Conservation (phyloP, 1,140 invertebrate species). For the Danaus melanippus region DNA sequence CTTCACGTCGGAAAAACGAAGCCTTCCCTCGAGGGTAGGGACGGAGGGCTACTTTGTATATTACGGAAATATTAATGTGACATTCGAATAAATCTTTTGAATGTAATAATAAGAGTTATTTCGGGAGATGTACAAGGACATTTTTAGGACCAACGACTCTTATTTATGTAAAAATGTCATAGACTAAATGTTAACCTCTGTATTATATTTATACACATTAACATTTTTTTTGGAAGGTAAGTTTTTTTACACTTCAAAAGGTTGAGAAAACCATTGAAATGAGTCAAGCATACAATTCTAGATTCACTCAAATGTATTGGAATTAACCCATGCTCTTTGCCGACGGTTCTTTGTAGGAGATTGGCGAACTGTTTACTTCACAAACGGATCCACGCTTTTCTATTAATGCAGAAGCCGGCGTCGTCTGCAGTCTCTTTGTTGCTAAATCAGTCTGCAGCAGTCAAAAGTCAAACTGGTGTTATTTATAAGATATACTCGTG, state of each 20-base stretch:
- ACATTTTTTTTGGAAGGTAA: too few relatives aligned
- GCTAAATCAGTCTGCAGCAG: constrained; percentile 15
- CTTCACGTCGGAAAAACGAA: constrained; percentile 10
- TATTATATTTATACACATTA: too few relatives aligned
- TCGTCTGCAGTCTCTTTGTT: constrained; percentile 23
- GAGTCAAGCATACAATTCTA: constrained; percentile 9
- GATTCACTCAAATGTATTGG: constrained; percentile 22
- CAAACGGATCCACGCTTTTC: constrained; percentile 26
- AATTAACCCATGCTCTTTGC: constrained; percentile 25
- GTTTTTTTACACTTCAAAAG: too few relatives aligned
- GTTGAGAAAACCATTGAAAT: background rate
- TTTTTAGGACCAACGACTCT: too few relatives aligned
- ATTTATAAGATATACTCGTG: constrained; percentile 8
- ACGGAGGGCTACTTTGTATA: constrained; percentile 2
- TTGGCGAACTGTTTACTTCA: constrained; percentile 29
- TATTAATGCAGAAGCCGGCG: constrained; percentile 18
- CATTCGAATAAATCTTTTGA: too few relatives aligned
- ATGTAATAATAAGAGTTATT: too few relatives aligned
- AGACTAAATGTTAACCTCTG: too few relatives aligned
- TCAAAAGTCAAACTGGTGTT: constrained; percentile 5
- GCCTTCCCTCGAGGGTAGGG: constrained; percentile 6
- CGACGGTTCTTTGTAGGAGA: constrained; percentile 23
- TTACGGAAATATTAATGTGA: constrained; percentile 1
- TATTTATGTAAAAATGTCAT: too few relatives aligned
- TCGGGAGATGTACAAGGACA: too few relatives aligned